Evolutionary conservation across 2,888 invertebrate genomes (phyloP).

Genomic region (Lithodes maja): DNA sequence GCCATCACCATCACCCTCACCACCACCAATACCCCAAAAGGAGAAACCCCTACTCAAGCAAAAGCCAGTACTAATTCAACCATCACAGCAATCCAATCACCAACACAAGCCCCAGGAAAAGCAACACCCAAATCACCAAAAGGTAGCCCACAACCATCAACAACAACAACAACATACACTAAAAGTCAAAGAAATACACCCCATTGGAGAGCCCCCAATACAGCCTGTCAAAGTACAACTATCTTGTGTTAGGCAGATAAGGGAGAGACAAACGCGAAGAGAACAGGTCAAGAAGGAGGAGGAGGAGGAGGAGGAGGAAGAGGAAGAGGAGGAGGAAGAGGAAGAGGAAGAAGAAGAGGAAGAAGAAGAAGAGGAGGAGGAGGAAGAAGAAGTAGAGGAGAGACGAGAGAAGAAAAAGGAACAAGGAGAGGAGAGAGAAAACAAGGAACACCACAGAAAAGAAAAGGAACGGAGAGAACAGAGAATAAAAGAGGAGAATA

Average conservation of each 20-base stretch:
- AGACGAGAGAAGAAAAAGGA: neutral
- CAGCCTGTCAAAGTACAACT: neutral
- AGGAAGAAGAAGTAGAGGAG: slow-evolving; percentile 9
- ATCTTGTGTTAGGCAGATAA: neutral
- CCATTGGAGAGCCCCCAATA: neutral
- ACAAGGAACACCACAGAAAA: neutral
- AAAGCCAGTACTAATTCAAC: neutral
- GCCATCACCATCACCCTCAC: neutral
- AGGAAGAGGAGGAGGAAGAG: neutral
- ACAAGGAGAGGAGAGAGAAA: neutral
- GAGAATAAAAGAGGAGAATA: neutral
- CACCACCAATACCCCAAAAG: neutral
- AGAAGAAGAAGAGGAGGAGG: slow-evolving; percentile 3
- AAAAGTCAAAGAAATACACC: neutral
- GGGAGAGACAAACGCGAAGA: slow-evolving; percentile 2
- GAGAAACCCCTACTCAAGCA: neutral
- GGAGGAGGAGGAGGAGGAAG: slow-evolving; percentile 9
- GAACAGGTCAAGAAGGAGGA: neutral
- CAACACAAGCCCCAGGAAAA: neutral
- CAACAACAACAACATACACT: neutral
- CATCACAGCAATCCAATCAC: neutral
- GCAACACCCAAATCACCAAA: neutral
- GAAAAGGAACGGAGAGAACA: neutral
- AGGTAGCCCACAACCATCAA: neutral
- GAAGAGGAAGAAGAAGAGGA: slow-evolving; percentile 6